Conservation (phyloP, 2,113 vertebrate genomes). For the zebrafish (Danio rerio) region GRCz12tu NC_133180.1:73935001-73935500, state of each 20-base stretch:
- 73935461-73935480: no score
- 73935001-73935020: slow-evolving; percentile 99
- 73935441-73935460: no score
- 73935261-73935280: no score
- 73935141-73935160: slow-evolving; percentile 96
- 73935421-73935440: no score
- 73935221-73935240: neutral
- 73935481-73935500: no score
- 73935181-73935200: slow-evolving; percentile 83
- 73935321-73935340: no score
- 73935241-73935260: slow-evolving; percentile 1
- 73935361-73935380: no score
- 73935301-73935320: no score
- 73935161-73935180: slow-evolving; percentile 90
- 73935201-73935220: slow-evolving; percentile 64
- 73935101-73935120: slow-evolving; percentile 99
- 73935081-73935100: slow-evolving; percentile 92
- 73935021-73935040: slow-evolving; percentile 99
- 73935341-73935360: no score
- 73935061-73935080: slow-evolving; percentile 92
- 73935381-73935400: no score
- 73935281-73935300: no score
- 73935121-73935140: slow-evolving; percentile 99
- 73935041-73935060: slow-evolving; percentile 99
- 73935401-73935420: no score